phyloP scores from a whole-genome alignment of 1,140 invertebrate species.

The Episyrphus balteatus region DNA sequence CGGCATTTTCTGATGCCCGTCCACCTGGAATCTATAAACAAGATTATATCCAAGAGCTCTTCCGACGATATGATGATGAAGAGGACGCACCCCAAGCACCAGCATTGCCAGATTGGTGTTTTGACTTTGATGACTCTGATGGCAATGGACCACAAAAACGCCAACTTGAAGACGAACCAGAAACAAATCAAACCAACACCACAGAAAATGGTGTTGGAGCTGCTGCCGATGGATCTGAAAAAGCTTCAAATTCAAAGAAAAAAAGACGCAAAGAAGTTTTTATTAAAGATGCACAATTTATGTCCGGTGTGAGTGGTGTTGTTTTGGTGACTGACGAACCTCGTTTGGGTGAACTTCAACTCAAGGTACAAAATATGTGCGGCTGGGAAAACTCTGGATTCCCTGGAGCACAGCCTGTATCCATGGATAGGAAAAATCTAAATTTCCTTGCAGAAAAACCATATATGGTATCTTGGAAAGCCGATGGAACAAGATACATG shows the following conservation, averaged over 20 bases:
- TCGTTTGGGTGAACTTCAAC: conserved; percentile 57
- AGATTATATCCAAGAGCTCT: conserved; percentile 64
- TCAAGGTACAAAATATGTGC: conserved; percentile 70
- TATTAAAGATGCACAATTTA: conserved; percentile 55
- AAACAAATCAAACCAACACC: conserved; percentile 4
- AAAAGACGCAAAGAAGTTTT: conserved; percentile 35
- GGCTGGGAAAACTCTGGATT: conserved; percentile 71
- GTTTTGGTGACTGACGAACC: conserved; percentile 37
- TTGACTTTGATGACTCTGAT: conserved; percentile 28
- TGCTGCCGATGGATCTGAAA: conserved; percentile 11
- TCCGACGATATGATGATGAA: conserved; percentile 63
- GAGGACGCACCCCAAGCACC: conserved; percentile 64
- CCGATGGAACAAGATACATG: conserved; percentile 95
- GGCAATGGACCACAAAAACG: conserved; percentile 11
- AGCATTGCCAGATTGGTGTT: conserved; percentile 69
- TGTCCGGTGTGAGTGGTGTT: conserved; percentile 71
- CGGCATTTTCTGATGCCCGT: conserved; percentile 58
- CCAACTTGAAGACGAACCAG: background rate
- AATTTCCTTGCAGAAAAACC: conserved; percentile 61
- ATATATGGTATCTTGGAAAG: conserved; percentile 98
- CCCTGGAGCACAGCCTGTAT: conserved; percentile 93
- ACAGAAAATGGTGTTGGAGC: conserved; percentile 23
- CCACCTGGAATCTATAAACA: conserved; percentile 69
- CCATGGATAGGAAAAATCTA: conserved; percentile 83
- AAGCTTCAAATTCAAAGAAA: conserved; percentile 10